Percentiles rank a stretch among this genome's conserved stretches.
Conservation (phyloP, 2,888 invertebrate species). For the Acholoe squamosa region DNA sequence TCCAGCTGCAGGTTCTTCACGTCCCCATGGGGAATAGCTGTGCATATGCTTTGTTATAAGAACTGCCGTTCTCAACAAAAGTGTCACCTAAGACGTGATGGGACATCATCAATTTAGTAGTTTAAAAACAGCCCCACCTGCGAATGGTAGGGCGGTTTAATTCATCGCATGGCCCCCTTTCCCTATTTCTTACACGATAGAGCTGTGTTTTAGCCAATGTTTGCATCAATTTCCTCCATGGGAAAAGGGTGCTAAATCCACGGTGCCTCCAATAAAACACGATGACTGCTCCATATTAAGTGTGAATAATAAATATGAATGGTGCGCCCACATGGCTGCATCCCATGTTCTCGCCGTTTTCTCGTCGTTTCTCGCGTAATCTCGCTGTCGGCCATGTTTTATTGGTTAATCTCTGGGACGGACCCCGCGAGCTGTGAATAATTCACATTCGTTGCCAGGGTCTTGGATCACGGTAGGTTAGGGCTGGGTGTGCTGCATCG, state of each 20-base stretch:
- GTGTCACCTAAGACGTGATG: no score
- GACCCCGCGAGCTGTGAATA: background rate
- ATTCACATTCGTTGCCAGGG: background rate
- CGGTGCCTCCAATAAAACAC: background rate
- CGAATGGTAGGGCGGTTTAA: no score
- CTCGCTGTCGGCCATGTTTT: slow-evolving; percentile 8
- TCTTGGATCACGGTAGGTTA: slow-evolving; percentile 23
- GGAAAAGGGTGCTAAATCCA: slow-evolving; percentile 30
- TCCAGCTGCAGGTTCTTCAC: no score
- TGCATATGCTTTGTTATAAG: no score
- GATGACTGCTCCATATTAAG: background rate
- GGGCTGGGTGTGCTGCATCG: background rate
- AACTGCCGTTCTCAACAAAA: no score
- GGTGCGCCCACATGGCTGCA: background rate
- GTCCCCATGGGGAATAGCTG: no score
- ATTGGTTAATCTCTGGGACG: slow-evolving; percentile 36
- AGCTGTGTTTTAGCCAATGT: background rate
- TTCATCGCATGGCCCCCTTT: no score
- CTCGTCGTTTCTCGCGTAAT: slow-evolving; percentile 5
- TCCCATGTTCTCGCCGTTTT: slow-evolving; percentile 16
- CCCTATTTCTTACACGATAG: background rate
- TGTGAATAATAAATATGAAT: background rate
- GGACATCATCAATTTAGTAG: no score
- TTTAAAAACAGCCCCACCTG: no score
- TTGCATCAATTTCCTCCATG: slow-evolving; percentile 17